Evolutionary conservation across 2,113 vertebrate species (phyloP), one percentile per base, ranked within the genome.

Genomic region (Aphyosemion australe): DNA sequence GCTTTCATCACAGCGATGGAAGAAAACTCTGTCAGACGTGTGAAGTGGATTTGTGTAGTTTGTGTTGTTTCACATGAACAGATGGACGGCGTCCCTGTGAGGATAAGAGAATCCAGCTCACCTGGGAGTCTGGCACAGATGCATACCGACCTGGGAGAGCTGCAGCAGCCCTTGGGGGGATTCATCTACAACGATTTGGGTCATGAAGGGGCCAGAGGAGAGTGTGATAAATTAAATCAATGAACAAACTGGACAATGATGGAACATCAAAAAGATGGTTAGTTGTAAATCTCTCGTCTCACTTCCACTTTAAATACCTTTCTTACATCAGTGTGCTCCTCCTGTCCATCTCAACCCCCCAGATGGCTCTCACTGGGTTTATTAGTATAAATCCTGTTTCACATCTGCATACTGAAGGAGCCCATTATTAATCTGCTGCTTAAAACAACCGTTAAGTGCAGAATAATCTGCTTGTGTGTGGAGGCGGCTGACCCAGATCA

Each of bases 361-460:
- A 83, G 87, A 82, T 89, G 86, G 79, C 82, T 82, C 41, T 70
- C 64, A 74, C 65, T 61, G 32, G 7, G 43, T 86, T 83, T 83
- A 88, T 89, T 86, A 90, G 78, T 78, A 54, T 82, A 89, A 87
- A 39, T 85, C 83, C 78, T 49, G 54, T 42, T 81, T 79, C 78
- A 82, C 79, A 86, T 85, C 84, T 86, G 79, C 72, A 87, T 48
- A 74, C 64, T 68, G 74, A 59, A 76, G 72, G 55, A 84, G 65
- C 59, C 76, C 77, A 81, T 77, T 85, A 86, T 89, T 90, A 87
- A 90, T 89, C 87, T 90, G 72, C 13, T 14, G 65, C 15, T 90
- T 89, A 86, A 78, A 83, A 78, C 58, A 68, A 73, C 78, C 64
- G 86, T 89, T 72, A 76, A 78, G 75, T 65, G 55, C 60, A 71